Evolutionary conservation across 2,888 invertebrate species (phyloP).

Genomic region (Oxytorus armatus): DNA sequence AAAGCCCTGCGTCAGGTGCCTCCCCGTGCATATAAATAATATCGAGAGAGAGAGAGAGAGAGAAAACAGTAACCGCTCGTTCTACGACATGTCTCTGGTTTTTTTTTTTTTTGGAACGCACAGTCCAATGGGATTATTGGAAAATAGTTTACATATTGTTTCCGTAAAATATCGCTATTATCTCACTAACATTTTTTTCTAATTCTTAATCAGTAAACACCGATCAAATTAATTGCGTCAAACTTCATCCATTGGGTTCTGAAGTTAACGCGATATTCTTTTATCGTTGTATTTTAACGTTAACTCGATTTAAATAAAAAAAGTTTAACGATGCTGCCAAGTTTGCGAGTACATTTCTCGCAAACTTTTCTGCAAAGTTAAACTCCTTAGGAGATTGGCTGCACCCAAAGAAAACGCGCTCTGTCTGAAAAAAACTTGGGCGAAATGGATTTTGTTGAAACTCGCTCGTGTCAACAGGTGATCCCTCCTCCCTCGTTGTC

Average conservation of each 20-base stretch:
- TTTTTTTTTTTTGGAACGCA: conserved; percentile 22
- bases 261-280: too few species aligned
- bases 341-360: not conserved
- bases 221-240: too few species aligned
- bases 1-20: conserved; percentile 81
- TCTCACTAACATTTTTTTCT: not conserved
- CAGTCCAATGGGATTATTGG: conserved; percentile 3
- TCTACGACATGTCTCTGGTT: too few species aligned
- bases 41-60: conserved; percentile 37
- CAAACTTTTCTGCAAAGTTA: conserved; percentile 42
- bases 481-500: conserved; percentile 67
- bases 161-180: not conserved
- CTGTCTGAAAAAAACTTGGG: conserved; percentile 25
- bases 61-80: not conserved
- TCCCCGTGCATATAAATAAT: conserved; percentile 79
- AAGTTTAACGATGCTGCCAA: not conserved
- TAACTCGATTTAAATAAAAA: too few species aligned
- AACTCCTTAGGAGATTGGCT: not conserved
- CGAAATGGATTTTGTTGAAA: conserved; percentile 30
- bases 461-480: conserved; percentile 82
- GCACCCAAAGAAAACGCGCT: not conserved
- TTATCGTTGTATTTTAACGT: too few species aligned
- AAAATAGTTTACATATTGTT: not conserved
- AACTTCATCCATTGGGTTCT: too few species aligned
- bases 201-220: too few species aligned